Conservation (phyloP, 1,140 invertebrate species). For the Bilobella aurantiaca region DNA sequence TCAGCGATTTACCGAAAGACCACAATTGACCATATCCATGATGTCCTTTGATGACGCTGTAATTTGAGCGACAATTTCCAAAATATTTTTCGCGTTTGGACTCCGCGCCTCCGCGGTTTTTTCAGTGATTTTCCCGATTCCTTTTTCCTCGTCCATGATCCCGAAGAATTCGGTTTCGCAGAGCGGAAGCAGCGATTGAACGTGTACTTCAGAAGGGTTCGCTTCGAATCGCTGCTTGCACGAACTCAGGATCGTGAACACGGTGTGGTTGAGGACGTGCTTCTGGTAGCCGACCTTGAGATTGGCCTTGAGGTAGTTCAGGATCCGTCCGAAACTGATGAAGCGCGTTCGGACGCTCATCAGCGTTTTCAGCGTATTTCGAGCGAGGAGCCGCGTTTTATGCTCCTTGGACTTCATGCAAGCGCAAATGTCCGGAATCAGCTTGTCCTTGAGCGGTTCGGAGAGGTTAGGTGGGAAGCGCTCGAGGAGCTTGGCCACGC, state of each 20-base stretch:
- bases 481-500: background rate
- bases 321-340: slow-evolving; percentile 8
- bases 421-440: background rate
- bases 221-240: slow-evolving; percentile 9
- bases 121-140: slow-evolving; percentile 14
- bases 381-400: background rate
- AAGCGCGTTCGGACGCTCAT: slow-evolving; percentile 3
- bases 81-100: slow-evolving; percentile 17
- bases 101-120: slow-evolving; percentile 23
- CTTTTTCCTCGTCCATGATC: slow-evolving; percentile 26
- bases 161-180: slow-evolving; percentile 25
- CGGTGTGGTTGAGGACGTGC: slow-evolving; percentile 23
- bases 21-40: background rate
- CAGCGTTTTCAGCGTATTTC: background rate
- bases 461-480: background rate
- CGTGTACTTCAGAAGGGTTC: slow-evolving; percentile 8
- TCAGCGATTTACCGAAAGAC: slow-evolving; percentile 1
- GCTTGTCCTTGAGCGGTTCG: background rate
- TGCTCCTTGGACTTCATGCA: background rate
- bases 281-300: slow-evolving; percentile 23
- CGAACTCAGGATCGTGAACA: background rate
- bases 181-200: slow-evolving; percentile 16
- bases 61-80: slow-evolving; percentile 17
- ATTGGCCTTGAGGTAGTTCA: slow-evolving; percentile 13
- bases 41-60: background rate